Evolutionary conservation across 2,113 vertebrate species (phyloP).

Genomic region (Trochalopteron elliotii): DNA sequence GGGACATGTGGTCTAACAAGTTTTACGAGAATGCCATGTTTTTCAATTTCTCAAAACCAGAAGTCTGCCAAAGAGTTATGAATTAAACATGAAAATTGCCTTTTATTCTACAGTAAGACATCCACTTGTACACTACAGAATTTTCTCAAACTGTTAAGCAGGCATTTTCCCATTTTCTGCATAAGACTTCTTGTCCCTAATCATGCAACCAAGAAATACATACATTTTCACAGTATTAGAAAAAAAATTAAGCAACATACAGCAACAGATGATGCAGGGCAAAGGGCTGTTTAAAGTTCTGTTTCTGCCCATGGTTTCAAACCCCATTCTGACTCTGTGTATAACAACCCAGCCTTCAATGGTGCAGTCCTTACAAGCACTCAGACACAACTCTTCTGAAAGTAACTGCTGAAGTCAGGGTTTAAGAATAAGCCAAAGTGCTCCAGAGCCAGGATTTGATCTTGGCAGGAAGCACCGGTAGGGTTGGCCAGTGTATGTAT

Average conservation of each 20-base stretch:
- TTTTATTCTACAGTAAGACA: not conserved
- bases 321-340: not conserved
- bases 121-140: not conserved
- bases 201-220: conserved; percentile 15
- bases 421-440: not conserved
- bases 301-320: not conserved
- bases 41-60: not conserved
- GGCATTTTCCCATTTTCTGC: conserved; percentile 49
- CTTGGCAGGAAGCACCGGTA: not conserved
- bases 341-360: not conserved
- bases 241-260: conserved; percentile 44
- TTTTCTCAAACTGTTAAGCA: conserved; percentile 63
- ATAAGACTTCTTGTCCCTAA: not conserved
- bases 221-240: conserved; percentile 12
- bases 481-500: not conserved
- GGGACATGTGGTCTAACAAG: not conserved
- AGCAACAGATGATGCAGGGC: conserved; percentile 54
- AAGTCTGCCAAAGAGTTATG: not conserved
- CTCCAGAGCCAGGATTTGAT: not conserved
- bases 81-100: conserved; percentile 1
- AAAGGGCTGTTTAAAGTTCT: not conserved
- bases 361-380: not conserved
- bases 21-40: not conserved
- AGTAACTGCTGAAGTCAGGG: not conserved
- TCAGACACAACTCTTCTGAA: not conserved